phyloP scores from a whole-genome alignment of 2,797 vertebrate genomes.

The Catamblyrhynchus diadema region DNA sequence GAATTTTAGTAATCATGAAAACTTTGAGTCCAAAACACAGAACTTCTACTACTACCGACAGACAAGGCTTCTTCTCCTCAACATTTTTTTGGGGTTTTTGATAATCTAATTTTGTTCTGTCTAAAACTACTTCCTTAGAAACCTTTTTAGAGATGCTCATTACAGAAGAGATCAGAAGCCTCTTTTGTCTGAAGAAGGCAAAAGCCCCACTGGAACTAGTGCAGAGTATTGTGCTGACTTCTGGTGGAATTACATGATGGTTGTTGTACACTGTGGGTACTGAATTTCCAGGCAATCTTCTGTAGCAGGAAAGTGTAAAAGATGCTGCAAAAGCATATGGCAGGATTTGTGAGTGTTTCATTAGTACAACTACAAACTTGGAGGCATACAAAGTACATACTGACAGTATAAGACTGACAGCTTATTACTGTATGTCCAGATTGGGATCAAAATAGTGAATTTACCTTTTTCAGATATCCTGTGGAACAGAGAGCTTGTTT shows the following conservation, averaged over 20 bases:
- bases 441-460: background rate
- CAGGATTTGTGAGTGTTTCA: background rate
- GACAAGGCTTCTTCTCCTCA: background rate
- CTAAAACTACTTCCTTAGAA: background rate
- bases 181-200: background rate
- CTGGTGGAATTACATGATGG: background rate
- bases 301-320: background rate
- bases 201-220: background rate
- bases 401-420: background rate
- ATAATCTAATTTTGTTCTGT: background rate
- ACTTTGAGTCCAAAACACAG: background rate
- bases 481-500: background rate
- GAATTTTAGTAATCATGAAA: background rate
- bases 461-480: background rate
- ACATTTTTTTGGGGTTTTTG: rapidly evolving
- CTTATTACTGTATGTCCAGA: background rate
- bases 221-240: background rate
- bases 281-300: background rate
- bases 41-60: rapidly evolving
- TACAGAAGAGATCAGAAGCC: background rate
- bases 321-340: background rate
- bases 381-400: background rate
- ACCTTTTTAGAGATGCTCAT: background rate
- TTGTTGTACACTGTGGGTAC: background rate
- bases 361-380: background rate